Evolutionary conservation across 2,113 vertebrate species (phyloP).

Genomic region (Sinocyclocheilus grahami): DNA sequence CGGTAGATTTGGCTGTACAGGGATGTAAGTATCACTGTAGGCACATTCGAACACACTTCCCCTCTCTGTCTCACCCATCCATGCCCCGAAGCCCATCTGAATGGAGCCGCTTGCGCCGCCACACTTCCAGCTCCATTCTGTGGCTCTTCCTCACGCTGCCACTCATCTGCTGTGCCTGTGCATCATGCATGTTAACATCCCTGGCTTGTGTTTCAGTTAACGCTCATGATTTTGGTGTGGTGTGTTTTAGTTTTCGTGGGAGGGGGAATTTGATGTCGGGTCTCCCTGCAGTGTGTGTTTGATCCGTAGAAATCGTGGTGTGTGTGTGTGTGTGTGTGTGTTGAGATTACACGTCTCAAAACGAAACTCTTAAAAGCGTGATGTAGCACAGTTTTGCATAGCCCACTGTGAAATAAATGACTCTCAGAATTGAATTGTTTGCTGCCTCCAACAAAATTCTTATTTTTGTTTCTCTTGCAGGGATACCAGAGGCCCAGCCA

Average conservation of each 20-base stretch:
- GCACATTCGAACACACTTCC: constrained; percentile 50
- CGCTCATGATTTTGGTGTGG: constrained; percentile 16
- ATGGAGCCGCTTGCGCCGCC: neutral
- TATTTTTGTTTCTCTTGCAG: constrained; percentile 74
- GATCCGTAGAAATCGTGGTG: neutral
- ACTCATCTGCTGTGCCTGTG: constrained; percentile 38
- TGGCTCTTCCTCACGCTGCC: constrained; percentile 11
- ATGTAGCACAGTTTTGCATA: neutral
- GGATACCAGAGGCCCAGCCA: constrained; percentile 98
- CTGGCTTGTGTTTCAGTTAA: neutral
- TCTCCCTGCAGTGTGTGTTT: constrained; percentile 20
- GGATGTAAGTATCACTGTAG: constrained; percentile 99
- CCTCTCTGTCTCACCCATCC: constrained; percentile 20
- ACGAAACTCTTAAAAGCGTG: neutral
- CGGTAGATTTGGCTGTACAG: constrained; percentile 99
- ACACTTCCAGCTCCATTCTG: constrained; percentile 24
- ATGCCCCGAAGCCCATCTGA: neutral
- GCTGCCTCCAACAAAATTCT: neutral
- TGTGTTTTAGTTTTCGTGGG: constrained; percentile 32
- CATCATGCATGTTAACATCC: constrained; percentile 28
- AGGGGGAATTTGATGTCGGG: constrained; percentile 7
- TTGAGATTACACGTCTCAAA: neutral
- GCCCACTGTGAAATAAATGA: neutral
- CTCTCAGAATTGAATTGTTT: neutral
- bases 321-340: neutral